A percentile compares a stretch with the other conserved stretches of the same genome.
phyloP scores from a whole-genome alignment of 2,888 invertebrate genomes.

The Ptychoptera contaminata region DNA sequence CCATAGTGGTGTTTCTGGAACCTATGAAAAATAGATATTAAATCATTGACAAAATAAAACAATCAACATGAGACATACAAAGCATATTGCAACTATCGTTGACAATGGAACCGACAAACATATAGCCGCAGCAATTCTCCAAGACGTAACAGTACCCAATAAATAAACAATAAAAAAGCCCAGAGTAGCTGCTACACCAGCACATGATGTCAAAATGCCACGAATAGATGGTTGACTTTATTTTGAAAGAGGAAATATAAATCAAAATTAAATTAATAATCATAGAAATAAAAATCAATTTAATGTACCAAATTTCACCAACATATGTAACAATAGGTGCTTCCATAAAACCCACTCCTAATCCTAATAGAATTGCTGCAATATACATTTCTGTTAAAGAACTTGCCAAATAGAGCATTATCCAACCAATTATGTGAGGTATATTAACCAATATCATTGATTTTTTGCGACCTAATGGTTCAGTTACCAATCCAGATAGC shows the following conservation, averaged over 20 bases:
- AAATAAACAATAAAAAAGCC: conserved; percentile 38
- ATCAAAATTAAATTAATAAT: background rate
- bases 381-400: conserved; percentile 34
- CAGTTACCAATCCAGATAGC: conserved; percentile 38
- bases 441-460: conserved; percentile 40
- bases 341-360: conserved; percentile 43
- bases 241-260: conserved; percentile 5
- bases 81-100: conserved; percentile 35
- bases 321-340: conserved; percentile 43
- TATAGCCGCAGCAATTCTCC: conserved; percentile 37
- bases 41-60: background rate
- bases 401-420: conserved; percentile 37
- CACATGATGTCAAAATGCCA: conserved; percentile 37
- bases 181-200: conserved; percentile 26
- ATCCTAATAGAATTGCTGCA: conserved; percentile 36
- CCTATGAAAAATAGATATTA: conserved; percentile 22
- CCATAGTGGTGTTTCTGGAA: conserved; percentile 44
- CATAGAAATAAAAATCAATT: background rate
- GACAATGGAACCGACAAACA: conserved; percentile 34
- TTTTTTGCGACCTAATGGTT: conserved; percentile 37
- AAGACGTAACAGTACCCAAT: conserved; percentile 35
- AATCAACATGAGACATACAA: conserved; percentile 27
- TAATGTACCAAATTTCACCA: conserved; percentile 35
- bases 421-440: conserved; percentile 40
- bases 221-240: conserved; percentile 37